Base-by-base conservation (phyloP, 1,140 invertebrate genomes). In the Zelostemma sp. region DNA sequence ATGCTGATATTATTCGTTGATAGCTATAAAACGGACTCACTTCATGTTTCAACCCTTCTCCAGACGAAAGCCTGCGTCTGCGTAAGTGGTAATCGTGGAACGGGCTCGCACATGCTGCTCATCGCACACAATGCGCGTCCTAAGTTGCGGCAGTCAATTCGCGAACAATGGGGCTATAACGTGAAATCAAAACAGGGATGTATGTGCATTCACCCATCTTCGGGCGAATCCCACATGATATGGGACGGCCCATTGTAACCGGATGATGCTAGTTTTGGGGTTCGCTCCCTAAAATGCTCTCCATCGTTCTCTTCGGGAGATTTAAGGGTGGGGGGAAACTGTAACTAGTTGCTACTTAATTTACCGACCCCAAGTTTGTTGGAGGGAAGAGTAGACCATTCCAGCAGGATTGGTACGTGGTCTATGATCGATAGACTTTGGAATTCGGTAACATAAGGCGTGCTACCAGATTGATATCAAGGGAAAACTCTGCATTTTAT, bases 281-380 rank as follows among this genome's bases (percentile, higher is more conserved):
- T 65, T 65, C 41, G 58, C 58, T 71, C 70, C 70, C 33, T n/a
- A 28, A 28, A 28, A 28, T 28, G 6, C n/a, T n/a, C 60, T 78
- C 76, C 58, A 72, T 77, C 76, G 67, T 53, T 74, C 51, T 9
- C 41, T 60, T 48, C 55, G 41, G 18, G 57, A 74, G 72, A 67
- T 69, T 58, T 41, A 53, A 28, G 56, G 19, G 18, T 68, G 31
- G 61, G 68, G 64, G 68, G 66, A 68, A 56, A 71, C 61, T 68
- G 68, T 82, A 81, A 82, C 77, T 84, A 82, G 80, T 83, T 79
- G 80, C 75, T 78, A 82, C 81, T 84, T 84, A 84, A 84, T 84
- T 84, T 81, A 76, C 51, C 79, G 54, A 74, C 61, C 72, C 68
- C 62, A 70, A 58, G 54, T 67, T 72, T 67, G 67, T 66, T 58